Conservation (phyloP, 2,888 invertebrate species). For the Anodontia alba region DNA sequence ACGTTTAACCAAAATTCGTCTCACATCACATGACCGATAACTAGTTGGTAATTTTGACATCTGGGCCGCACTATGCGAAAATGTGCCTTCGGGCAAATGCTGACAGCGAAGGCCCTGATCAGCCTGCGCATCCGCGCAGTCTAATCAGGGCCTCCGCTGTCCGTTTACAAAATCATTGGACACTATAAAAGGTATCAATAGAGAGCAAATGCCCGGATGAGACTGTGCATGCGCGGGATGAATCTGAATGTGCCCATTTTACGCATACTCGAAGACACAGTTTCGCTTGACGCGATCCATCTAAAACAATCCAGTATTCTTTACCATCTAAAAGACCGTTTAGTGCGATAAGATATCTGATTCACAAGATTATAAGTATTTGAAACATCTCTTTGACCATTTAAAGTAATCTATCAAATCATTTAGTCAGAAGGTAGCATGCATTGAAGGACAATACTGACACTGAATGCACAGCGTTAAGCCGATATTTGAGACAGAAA, state of each 20-base stretch:
- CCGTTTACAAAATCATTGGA: too few species aligned
- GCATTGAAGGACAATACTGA: background rate
- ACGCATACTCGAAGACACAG: too few species aligned
- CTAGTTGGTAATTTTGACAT: conserved; percentile 13
- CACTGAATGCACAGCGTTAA: background rate
- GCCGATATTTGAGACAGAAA: background rate
- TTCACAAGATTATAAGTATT: conserved; percentile 13
- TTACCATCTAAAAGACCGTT: conserved; percentile 4
- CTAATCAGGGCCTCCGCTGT: too few species aligned
- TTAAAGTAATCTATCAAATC: background rate
- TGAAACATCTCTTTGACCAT: conserved; percentile 13
- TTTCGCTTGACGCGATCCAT: too few species aligned
- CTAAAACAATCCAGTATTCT: conserved; percentile 5
- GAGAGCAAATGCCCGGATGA: too few species aligned
- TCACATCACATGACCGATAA: background rate
- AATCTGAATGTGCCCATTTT: too few species aligned
- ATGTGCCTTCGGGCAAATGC: too few species aligned
- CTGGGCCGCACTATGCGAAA: too few species aligned
- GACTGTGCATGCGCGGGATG: too few species aligned
- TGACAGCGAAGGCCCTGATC: too few species aligned
- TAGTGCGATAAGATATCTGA: conserved; percentile 20
- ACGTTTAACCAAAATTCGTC: background rate
- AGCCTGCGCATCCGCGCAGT: too few species aligned
- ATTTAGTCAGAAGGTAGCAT: background rate
- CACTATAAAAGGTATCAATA: too few species aligned